phyloP scores from a whole-genome alignment of 2,888 invertebrate species.

The Rutpela maculata region DNA sequence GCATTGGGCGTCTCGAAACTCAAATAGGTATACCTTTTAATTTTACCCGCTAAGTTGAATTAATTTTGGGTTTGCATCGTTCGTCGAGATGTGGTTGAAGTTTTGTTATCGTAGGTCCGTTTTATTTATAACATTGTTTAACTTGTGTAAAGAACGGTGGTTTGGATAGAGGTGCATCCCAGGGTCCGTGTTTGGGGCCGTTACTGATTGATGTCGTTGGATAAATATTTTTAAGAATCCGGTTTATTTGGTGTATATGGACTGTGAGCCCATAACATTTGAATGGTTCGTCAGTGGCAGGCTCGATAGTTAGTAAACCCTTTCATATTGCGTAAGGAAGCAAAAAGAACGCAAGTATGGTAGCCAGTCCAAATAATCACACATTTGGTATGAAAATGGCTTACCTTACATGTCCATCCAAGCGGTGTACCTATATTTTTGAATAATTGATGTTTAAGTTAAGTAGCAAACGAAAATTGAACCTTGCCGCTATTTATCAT shows the following conservation, averaged over 20 bases:
- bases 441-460: too few species aligned
- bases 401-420: too few species aligned
- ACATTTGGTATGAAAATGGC: too few species aligned
- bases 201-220: background rate
- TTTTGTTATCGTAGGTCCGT: constrained; percentile 38
- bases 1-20: constrained; percentile 77
- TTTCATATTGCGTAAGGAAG: too few species aligned
- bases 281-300: too few species aligned
- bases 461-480: too few species aligned
- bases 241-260: background rate
- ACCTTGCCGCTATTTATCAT: too few species aligned
- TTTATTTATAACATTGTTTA: constrained; percentile 35
- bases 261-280: too few species aligned
- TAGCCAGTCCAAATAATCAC: too few species aligned
- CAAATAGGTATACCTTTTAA: constrained; percentile 66
- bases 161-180: background rate
- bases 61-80: constrained; percentile 7
- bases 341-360: too few species aligned
- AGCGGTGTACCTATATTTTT: too few species aligned
- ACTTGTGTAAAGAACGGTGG: constrained; percentile 1
- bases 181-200: background rate
- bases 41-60: background rate
- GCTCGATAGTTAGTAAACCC: too few species aligned
- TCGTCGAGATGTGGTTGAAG: constrained; percentile 1
- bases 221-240: background rate